Base-by-base conservation (phyloP, 2,888 invertebrate species). In the Xanthia icteritia region DNA sequence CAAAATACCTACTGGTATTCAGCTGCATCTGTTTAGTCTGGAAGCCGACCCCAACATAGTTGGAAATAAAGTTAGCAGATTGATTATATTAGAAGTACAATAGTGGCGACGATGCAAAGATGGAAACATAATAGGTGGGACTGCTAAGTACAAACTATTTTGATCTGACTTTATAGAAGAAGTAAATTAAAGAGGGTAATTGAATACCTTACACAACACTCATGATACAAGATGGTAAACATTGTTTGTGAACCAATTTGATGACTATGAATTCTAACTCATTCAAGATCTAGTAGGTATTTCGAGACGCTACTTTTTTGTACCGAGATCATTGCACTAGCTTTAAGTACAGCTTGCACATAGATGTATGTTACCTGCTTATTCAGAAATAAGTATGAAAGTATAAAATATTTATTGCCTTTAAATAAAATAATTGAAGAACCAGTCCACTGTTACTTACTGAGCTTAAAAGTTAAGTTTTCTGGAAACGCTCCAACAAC, bases 401-500 rank as follows among this genome's bases (percentile, higher is more conserved):
- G 20, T 15, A 42, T 54, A 48, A 64, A 72, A 56, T 17, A 61
- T 66, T 15, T 67, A 48, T 17, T 42, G 42, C 17, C 17, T 81
- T 45, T 36, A 67, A 71, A 74, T 66, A 56, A 84, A 85, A 65
- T 64, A 68, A 82, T 75, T 81, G 51, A 75, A 81, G 64, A 81
- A 36, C 42, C 31, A 39, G 42, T 61, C 48, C 64, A 36, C 31
- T 61, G 48, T 64, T 67, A 67, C 69, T 71, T 60, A 42, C 64
- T 23, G 51, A 72, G 67, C 61, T 58, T 42, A 51, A 77, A 77
- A 71, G 54, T 68, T 61, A 65, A 56, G 68, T 60, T 81, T 74
- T 74, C 81, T 82, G 85, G 82, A 84, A 48, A 51, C 31, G 54
- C 17, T 84, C 82, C 82, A 82, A 85, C 58, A 60, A 63, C 64